Percentiles rank a stretch among this genome's conserved stretches.
Conservation (phyloP, 2,888 invertebrate genomes). For the Trilocha varians region DNA sequence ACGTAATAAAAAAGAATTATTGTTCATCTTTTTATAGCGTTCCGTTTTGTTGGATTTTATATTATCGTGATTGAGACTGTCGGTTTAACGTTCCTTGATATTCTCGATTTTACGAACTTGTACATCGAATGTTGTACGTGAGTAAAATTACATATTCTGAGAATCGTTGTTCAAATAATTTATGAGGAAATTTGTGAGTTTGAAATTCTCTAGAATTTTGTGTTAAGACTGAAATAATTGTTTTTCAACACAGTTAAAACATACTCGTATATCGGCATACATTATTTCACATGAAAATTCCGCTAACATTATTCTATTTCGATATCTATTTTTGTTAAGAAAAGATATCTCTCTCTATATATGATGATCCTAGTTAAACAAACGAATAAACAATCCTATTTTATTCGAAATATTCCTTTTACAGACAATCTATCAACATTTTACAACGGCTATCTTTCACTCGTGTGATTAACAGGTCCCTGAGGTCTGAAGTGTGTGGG, state of each 20-base stretch:
- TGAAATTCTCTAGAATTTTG: too few species aligned
- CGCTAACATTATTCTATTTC: too few species aligned
- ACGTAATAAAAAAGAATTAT: slow-evolving; percentile 73
- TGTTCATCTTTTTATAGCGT: slow-evolving; percentile 68
- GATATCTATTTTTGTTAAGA: too few species aligned
- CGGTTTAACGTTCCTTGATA: slow-evolving; percentile 19
- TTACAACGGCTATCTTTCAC: slow-evolving; percentile 31
- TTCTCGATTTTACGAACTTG: neutral
- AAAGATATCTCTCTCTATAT: too few species aligned
- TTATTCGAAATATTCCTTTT: neutral
- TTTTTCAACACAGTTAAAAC: too few species aligned
- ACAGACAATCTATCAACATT: slow-evolving; percentile 22
- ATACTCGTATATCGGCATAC: too few species aligned
- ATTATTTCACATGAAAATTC: too few species aligned
- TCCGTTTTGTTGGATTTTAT: slow-evolving; percentile 64
- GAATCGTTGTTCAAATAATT: too few species aligned
- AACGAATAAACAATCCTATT: neutral
- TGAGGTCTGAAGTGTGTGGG: slow-evolving; percentile 34
- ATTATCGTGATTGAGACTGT: slow-evolving; percentile 55
- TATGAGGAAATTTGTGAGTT: too few species aligned
- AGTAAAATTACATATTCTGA: neutral
- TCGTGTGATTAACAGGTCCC: slow-evolving; percentile 65
- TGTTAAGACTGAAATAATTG: too few species aligned
- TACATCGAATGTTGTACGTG: neutral
- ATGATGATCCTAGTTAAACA: too few species aligned